Base-by-base conservation (phyloP, 1,140 invertebrate species). In the Mylabris phalerata region DNA sequence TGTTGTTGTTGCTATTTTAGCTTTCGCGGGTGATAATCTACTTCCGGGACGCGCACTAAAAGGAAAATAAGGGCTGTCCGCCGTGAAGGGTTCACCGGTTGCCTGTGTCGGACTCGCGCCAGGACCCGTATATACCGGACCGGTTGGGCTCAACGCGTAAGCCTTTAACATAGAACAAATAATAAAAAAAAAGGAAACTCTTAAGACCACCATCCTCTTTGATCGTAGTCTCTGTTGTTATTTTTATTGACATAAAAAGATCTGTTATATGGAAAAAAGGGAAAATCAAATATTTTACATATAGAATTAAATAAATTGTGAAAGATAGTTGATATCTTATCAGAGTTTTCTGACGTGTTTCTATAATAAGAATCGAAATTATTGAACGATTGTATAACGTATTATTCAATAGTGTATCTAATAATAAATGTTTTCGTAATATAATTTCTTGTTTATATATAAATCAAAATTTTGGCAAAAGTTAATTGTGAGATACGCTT, bases 31-130 rank as follows among this genome's bases (percentile, higher is more conserved):
- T 24, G 69, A 66, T 25, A 70, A 48, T 25, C 71, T 50, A 60
- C 67, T 70, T 13, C 64, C 66, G n/a, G 64, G 64, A 19, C 71
- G 63, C 25, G 71, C 67, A 41, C 68, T 68, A 56, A 74, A 74
- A 1, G 73, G 73, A 62, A 74, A 74, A 62, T 73, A 74, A 40
- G 73, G 73, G 52, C 66, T 68, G 56, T 72, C 73, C 46, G 73
- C 72, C 27, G 71, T 67, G 48, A 71, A 71, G 9, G 73, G 73
- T 62, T 73, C 71, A 11, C 66, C 71, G 5, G 64, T 58, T 11
- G 70, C 68, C 45, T 71, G 70, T 24, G 69, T 71, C 24, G 70
- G 70, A 60, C 71, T 73, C 24, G 71, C 67, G 41, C 73, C 71
- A 10, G 71, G 67, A 46, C 72, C 71, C 45, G 65, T 55, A 61